A percentile compares a stretch with the other conserved stretches of the same genome.
Evolutionary conservation across 2,113 vertebrate genomes (phyloP).

Genomic region (Odocoileus virginianus): DNA sequence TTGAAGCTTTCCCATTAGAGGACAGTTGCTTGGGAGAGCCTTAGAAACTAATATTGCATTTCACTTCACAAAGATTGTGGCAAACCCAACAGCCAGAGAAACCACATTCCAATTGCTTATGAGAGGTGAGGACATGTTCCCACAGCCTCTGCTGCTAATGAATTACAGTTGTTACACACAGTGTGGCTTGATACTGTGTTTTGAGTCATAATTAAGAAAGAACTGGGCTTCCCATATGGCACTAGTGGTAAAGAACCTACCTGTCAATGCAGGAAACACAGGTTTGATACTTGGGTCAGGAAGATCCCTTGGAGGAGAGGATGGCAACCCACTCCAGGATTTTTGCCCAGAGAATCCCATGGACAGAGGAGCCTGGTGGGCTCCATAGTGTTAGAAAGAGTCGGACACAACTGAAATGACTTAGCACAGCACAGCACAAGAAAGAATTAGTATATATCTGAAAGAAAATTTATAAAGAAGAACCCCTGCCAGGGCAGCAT

Average conservation of each 20-base stretch:
- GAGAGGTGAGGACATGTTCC: conserved; percentile 42
- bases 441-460: not conserved
- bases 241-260: not conserved
- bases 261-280: not conserved
- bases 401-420: not conserved
- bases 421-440: not conserved
- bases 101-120: conserved; percentile 42
- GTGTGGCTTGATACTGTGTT: not conserved
- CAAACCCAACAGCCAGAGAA: conserved; percentile 40
- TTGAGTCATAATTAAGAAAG: not conserved
- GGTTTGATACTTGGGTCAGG: not conserved
- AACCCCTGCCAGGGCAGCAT: not conserved
- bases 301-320: not conserved
- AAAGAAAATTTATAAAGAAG: not conserved
- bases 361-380: not conserved
- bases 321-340: not conserved
- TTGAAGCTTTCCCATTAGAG: conserved; percentile 70
- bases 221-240: not conserved
- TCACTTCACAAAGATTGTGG: conserved; percentile 48
- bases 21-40: conserved; percentile 66
- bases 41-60: conserved; percentile 58
- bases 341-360: not conserved
- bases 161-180: not conserved
- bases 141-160: conserved; percentile 44
- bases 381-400: not conserved